These are phyloP conservation scores for Chionodraco myersi DNA, from an alignment of 2,113 vertebrate species.

Conservation along the genomic window DNA sequence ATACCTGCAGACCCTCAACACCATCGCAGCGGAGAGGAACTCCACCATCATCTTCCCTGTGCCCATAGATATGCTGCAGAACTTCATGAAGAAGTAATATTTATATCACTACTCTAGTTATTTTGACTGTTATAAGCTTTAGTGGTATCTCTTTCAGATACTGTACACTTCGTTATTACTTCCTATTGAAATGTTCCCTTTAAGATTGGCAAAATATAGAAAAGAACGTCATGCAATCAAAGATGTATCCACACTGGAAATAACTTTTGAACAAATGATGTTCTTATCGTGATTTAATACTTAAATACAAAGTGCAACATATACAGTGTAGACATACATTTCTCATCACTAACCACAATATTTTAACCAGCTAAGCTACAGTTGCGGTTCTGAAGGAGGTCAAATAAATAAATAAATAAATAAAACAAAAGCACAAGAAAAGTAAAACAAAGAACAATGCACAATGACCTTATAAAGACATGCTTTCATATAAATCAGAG, in stretches of 20 bases:
- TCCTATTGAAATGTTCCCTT: background rate
- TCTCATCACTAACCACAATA: conserved; percentile 68
- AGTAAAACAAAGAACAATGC: conserved; percentile 34
- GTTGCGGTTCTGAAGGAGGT: conserved; percentile 53
- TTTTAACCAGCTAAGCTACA: conserved; percentile 68
- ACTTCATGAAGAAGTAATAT: conserved; percentile 69
- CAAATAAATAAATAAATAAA: conserved; percentile 44
- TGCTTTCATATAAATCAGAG: conserved; percentile 64
- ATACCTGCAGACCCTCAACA: conserved; percentile 88
- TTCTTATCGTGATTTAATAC: conserved; percentile 70
- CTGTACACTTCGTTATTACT: background rate
- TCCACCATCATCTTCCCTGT: conserved; percentile 92
- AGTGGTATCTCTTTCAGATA: conserved; percentile 3
- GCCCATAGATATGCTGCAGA: conserved; percentile 87
- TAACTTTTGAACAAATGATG: conserved; percentile 24
- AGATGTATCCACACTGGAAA: conserved; percentile 13
- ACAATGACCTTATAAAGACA: conserved; percentile 58
- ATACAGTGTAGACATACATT: conserved; percentile 66
- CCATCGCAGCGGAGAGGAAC: conserved; percentile 88
- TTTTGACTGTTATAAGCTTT: background rate
- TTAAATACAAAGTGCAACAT: conserved; percentile 81
- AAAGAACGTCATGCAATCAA: background rate
- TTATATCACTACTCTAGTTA: background rate
- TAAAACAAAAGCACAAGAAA: conserved; percentile 23
- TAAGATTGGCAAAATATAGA: background rate